These are phyloP conservation scores for Zaprionus ornatus DNA, from an alignment of 1,140 invertebrate species.

Conservation along the genomic window DNA sequence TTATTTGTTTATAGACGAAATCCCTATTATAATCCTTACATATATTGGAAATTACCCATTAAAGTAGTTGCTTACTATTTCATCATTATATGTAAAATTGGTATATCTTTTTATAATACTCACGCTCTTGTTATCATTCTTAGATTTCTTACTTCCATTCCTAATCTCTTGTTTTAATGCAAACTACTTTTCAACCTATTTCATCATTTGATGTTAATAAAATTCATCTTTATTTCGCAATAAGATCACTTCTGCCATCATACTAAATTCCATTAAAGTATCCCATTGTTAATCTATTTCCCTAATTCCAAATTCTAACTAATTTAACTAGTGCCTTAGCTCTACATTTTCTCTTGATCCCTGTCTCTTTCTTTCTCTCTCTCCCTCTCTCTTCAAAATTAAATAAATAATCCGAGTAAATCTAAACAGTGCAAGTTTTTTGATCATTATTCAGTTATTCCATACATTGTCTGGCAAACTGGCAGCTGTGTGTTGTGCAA, in stretches of 20 bases:
- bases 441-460: constrained; percentile 31
- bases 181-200: no score
- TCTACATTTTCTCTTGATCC: background rate
- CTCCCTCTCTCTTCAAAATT: background rate
- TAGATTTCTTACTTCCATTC: no score
- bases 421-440: constrained; percentile 16
- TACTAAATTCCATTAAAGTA: background rate
- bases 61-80: background rate
- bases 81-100: background rate
- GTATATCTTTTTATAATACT: no score
- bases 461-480: constrained; percentile 16
- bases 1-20: no score
- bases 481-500: constrained; percentile 1
- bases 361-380: background rate
- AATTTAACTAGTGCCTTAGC: background rate
- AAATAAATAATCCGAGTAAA: constrained; percentile 29
- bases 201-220: background rate
- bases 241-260: background rate
- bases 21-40: no score
- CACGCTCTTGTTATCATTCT: no score
- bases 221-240: background rate
- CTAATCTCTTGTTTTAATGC: no score
- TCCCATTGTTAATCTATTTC: background rate
- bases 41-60: no score
- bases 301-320: background rate